Evolutionary conservation across 2,888 invertebrate genomes (phyloP), one percentile per base, ranked within the genome.

Genomic region (Caenorhabditis becei): DNA sequence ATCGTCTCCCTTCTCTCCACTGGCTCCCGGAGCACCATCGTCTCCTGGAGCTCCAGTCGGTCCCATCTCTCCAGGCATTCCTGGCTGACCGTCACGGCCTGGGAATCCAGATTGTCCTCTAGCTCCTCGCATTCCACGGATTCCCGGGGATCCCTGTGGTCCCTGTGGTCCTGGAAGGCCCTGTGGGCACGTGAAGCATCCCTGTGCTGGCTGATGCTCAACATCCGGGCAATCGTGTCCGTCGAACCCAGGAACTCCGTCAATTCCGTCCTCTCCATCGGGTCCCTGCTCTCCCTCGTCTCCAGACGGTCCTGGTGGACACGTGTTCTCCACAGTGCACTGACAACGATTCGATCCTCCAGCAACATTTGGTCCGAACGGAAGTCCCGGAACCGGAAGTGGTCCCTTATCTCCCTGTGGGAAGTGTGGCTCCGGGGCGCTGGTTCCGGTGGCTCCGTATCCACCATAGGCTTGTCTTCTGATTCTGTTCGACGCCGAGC

Each of bases 401-500:
- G 66, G 62, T 59, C 66, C 71, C 56, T 77, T 75, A 65, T 74
- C 71, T 16, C 81, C 81, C 35, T 81, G 81, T 47, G 81, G 65
- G 66, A 71, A 66, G 16, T 69, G 70, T 58, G 71, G 71, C 35
- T 77, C 77, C 28, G 81, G 81, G 26, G 77, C 69, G 28, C 62
- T 77, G 20, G 78, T 83, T 47, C 83, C 85, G 35, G 65, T 63
- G 11, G 89, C 89, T 32, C 88, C 87, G 65, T 89, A 89, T 54
- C 88, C 89, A 35, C 89, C 89, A 51, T 91, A 90, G 51, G 84
- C 77, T 77, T 90, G 88, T 77, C 90, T 86, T 58, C 89, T 85
- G 54, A 84, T 72, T 51, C 90, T 86, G 77, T 91, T 90, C n/a
- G 88, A 80, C 16, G 90, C 87, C 2, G 89, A 83, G 8, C 88